Conservation (phyloP, 2,113 vertebrate species). For the Perca flavescens region DNA sequence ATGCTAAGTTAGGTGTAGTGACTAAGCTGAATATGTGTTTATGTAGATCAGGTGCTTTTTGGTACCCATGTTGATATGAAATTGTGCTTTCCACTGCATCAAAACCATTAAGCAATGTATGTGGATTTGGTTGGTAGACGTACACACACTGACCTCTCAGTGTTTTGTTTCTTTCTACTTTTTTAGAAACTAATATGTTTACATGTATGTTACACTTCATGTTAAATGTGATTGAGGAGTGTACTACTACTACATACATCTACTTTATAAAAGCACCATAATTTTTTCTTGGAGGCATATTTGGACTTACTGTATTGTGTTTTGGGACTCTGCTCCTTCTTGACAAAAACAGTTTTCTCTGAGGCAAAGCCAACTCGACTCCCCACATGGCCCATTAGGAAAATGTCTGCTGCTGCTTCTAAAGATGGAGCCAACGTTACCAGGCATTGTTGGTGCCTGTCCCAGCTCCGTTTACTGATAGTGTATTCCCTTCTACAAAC, state of each 20-base stretch:
- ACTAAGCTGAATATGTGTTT: background rate
- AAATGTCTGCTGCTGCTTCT: conserved; percentile 36
- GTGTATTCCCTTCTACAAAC: background rate
- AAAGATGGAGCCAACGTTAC: conserved; percentile 41
- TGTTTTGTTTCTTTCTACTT: background rate
- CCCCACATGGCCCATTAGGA: conserved; percentile 22
- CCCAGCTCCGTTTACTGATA: conserved; percentile 27
- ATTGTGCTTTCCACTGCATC: background rate
- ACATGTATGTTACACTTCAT: background rate
- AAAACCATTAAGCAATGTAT: background rate
- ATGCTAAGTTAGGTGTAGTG: background rate
- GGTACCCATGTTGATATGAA: conserved; percentile 2
- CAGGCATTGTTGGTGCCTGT: conserved; percentile 2
- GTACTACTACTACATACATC: background rate
- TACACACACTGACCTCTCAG: too few relatives aligned
- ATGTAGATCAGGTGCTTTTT: background rate
- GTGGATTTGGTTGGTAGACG: background rate
- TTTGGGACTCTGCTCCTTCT: conserved; percentile 2
- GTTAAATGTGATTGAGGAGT: background rate
- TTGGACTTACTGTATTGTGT: background rate
- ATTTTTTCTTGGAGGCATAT: background rate
- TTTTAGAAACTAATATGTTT: background rate
- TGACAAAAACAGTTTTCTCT: conserved; percentile 9
- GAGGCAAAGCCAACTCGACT: conserved; percentile 28
- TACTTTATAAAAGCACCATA: background rate